phyloP scores from a whole-genome alignment of 2,797 vertebrate species.

The Cyclura pinguis region DNA sequence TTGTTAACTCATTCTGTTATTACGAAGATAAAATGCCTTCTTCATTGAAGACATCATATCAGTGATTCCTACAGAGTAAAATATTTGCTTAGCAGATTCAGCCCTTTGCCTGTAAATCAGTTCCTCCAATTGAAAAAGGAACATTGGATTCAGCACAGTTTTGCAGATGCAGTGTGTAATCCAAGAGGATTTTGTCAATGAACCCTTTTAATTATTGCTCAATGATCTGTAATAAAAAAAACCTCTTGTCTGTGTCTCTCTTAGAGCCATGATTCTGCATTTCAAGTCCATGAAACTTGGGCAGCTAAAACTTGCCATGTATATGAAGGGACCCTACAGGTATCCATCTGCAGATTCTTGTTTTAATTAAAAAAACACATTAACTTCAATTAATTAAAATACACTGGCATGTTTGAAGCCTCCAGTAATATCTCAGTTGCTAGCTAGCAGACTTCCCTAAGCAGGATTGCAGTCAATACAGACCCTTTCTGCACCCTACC shows the following conservation, averaged over 20 bases:
- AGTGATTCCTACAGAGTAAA: slow-evolving; percentile 31
- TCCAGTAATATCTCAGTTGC: too few species aligned
- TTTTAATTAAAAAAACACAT: too few species aligned
- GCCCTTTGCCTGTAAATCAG: slow-evolving; percentile 49
- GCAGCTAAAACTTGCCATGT: not conserved
- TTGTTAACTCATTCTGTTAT: slow-evolving; percentile 17
- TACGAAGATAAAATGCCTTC: slow-evolving; percentile 10
- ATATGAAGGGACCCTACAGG: not conserved
- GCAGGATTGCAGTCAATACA: too few species aligned
- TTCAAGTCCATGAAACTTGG: not conserved
- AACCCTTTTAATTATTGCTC: not conserved
- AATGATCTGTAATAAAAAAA: not conserved
- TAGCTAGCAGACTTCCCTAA: too few species aligned
- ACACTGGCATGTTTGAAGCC: too few species aligned
- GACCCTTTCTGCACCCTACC: too few species aligned
- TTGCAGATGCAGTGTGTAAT: too few species aligned
- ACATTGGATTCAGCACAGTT: slow-evolving; percentile 24
- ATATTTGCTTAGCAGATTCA: slow-evolving; percentile 49
- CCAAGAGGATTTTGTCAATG: not conserved
- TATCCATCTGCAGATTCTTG: too few species aligned
- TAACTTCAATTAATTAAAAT: too few species aligned
- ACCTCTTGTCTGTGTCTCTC: not conserved
- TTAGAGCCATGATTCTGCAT: not conserved
- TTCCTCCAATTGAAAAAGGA: slow-evolving; percentile 46
- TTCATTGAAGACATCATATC: not conserved